Percentiles rank a stretch among this genome's conserved stretches.
These are phyloP conservation scores for Zaprionus davidi DNA, from an alignment of 1,140 invertebrate genomes.

Conservation along the genomic window DNA sequence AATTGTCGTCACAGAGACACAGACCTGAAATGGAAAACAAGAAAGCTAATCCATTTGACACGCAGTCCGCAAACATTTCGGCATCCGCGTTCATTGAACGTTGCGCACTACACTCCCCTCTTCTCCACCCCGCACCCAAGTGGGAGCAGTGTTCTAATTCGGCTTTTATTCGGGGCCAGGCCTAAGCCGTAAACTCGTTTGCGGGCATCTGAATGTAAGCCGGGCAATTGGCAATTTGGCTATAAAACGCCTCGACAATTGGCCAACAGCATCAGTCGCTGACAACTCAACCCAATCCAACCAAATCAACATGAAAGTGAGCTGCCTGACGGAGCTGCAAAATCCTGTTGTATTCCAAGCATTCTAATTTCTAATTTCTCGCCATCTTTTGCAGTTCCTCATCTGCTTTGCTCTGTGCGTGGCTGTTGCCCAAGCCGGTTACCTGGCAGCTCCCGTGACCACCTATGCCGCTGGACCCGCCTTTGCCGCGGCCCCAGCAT, in stretches of 20 bases:
- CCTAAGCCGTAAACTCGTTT: constrained; percentile 75
- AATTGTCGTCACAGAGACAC: constrained; percentile 26
- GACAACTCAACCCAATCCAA: constrained; percentile 52
- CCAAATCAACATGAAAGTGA: constrained; percentile 69
- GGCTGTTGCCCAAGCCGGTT: constrained; percentile 74
- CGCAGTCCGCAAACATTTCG: constrained; percentile 60
- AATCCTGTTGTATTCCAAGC: background rate
- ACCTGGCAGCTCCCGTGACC: constrained; percentile 55
- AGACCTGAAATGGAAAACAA: constrained; percentile 47
- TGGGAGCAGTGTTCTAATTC: constrained; percentile 65
- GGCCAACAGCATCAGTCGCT: constrained; percentile 67
- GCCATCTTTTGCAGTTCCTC: constrained; percentile 53
- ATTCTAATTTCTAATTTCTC: constrained; percentile 17
- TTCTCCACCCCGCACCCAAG: constrained; percentile 37
- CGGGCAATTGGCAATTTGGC: constrained; percentile 35
- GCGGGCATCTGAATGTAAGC: constrained; percentile 10
- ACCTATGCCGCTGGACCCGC: constrained; percentile 65
- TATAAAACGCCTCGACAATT: constrained; percentile 65
- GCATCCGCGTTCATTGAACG: constrained; percentile 81
- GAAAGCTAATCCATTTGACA: constrained; percentile 74
- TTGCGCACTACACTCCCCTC: constrained; percentile 36
- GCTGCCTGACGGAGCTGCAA: background rate
- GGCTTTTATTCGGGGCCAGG: constrained; percentile 43
- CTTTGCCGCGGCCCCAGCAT: constrained; percentile 56
- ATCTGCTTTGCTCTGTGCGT: constrained; percentile 76